Percentiles rank a stretch among this genome's conserved stretches.
phyloP scores from a whole-genome alignment of 1,140 invertebrate species.

The Oryzaephilus surinamensis region DNA sequence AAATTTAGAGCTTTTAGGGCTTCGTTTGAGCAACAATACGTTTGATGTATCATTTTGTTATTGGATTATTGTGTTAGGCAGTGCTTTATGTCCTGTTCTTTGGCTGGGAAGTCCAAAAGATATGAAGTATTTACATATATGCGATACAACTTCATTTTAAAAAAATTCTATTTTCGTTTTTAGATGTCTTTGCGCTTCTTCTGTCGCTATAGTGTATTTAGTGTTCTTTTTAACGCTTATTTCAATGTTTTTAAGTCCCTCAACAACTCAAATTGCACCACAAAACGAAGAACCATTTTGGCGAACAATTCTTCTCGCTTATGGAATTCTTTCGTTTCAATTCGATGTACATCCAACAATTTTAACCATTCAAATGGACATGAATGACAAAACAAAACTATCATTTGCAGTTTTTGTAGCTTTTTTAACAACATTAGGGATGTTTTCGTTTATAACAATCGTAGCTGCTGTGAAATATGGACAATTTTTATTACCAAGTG shows the following conservation, averaged over 20 bases:
- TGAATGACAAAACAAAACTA: conserved; percentile 53
- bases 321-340: conserved; percentile 56
- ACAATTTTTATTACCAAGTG: conserved; percentile 37
- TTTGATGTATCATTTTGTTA: conserved; percentile 63
- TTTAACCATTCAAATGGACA: conserved; percentile 69
- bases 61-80: conserved; percentile 59
- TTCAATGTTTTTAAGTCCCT: no score
- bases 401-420: conserved; percentile 54
- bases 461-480: conserved; percentile 54
- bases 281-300: conserved; percentile 26
- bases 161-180: conserved; percentile 15
- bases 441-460: conserved; percentile 52
- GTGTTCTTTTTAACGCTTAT: conserved; percentile 46
- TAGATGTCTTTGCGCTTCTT: conserved; percentile 47
- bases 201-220: conserved; percentile 44
- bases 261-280: no score
- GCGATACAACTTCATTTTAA: background rate
- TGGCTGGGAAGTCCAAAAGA: conserved; percentile 77
- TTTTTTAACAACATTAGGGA: conserved; percentile 44
- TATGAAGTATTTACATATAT: conserved; percentile 52
- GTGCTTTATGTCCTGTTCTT: conserved; percentile 61
- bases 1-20: conserved; percentile 60
- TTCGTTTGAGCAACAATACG: conserved; percentile 47
- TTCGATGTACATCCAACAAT: conserved; percentile 72
- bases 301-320: conserved; percentile 45